Evolutionary conservation across 37 sponge, comb jelly and placozoan genomes (phyloP).

Genomic region (Mnemiopsis leidyi): DNA sequence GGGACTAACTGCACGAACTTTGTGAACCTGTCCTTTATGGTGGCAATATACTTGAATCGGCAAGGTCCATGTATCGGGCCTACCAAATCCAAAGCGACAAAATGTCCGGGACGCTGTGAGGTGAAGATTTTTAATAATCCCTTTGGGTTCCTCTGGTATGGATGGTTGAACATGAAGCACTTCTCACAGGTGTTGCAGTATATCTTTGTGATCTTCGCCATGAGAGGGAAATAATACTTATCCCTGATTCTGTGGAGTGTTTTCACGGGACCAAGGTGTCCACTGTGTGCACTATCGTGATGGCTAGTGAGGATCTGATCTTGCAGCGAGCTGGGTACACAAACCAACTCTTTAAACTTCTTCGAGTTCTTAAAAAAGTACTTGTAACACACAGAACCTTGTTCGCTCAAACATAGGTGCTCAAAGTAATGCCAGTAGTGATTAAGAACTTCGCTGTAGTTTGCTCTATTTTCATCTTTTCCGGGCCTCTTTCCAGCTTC

Average conservation of each 20-base stretch:
- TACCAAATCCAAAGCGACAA: neutral
- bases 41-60: neutral
- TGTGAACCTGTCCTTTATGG: constrained; percentile 29
- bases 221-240: constrained; percentile 25
- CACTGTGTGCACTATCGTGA: neutral
- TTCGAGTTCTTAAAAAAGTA: neutral
- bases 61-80: constrained; percentile 24
- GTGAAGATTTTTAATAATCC: constrained; percentile 20
- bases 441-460: neutral
- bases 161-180: constrained; percentile 10
- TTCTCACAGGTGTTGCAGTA: neutral
- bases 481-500: neutral
- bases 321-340: neutral
- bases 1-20: neutral
- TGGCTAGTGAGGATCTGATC: neutral
- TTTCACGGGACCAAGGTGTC: constrained; percentile 27
- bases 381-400: constrained; percentile 9
- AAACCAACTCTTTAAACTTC: constrained; percentile 21
- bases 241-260: constrained; percentile 24
- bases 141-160: neutral
- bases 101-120: neutral
- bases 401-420: neutral
- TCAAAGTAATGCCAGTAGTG: constrained; percentile 26
- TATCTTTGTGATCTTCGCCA: neutral
- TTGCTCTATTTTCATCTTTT: neutral